These are phyloP conservation scores for Bos taurus DNA, from an alignment of 2,113 vertebrate species.

Conservation along the genomic window DNA sequence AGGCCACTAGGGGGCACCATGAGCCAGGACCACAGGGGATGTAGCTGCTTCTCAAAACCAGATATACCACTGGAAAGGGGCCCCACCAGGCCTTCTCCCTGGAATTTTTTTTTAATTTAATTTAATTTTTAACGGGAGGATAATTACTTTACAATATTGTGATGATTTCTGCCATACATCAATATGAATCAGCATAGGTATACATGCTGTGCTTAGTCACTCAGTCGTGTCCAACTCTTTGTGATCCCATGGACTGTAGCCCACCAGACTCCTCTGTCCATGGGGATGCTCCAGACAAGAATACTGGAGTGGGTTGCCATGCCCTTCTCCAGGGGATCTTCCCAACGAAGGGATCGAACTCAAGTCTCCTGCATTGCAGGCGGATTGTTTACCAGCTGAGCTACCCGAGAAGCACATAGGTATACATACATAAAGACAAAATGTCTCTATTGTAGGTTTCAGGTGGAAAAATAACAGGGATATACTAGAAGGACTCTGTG, in stretches of 20 bases:
- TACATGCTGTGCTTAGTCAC: background rate
- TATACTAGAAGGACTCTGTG: background rate
- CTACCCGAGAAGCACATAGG: background rate
- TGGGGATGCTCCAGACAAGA: background rate
- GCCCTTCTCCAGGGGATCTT: background rate
- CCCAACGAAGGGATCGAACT: background rate
- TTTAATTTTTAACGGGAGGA: background rate
- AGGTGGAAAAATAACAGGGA: background rate
- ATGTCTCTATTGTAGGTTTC: background rate
- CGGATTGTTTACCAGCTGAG: background rate
- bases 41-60: background rate
- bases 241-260: background rate
- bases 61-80: background rate
- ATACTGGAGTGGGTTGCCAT: background rate
- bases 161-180: background rate
- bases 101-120: background rate
- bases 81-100: accelerated
- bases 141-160: background rate
- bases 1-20: background rate
- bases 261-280: background rate
- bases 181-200: background rate
- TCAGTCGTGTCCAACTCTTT: background rate
- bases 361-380: background rate
- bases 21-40: background rate
- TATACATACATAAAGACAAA: background rate